phyloP scores from a whole-genome alignment of 1,140 invertebrate genomes.

The Bombyx mandarina region DNA sequence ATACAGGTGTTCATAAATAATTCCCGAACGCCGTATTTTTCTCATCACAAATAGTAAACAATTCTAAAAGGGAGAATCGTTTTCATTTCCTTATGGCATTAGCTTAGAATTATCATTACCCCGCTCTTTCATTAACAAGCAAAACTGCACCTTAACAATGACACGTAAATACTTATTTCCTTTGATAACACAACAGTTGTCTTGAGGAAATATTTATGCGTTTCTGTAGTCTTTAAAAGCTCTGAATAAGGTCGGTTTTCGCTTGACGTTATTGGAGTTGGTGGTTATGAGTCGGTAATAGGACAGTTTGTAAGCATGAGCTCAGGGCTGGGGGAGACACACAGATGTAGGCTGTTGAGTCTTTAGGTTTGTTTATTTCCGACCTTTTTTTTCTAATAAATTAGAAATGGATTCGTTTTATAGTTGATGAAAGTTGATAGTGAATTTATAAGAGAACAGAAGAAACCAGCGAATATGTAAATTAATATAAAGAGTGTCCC shows the following conservation, averaged over 20 bases:
- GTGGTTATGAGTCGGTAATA: conserved; percentile 52
- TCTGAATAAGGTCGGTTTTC: conserved; percentile 1
- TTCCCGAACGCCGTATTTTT: conserved; percentile 6
- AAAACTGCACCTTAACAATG: conserved; percentile 19
- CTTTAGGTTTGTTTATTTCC: conserved; percentile 7
- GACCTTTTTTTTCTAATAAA: not conserved
- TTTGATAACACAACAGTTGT: conserved; percentile 4
- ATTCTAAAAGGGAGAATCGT: conserved; percentile 41
- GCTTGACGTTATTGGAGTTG: not conserved
- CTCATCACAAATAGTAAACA: conserved; percentile 20
- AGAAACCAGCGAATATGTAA: no score
- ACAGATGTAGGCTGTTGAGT: conserved; percentile 58
- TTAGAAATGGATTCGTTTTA: no score
- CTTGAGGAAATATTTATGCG: not conserved
- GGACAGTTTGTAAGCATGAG: conserved; percentile 70
- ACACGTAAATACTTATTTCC: not conserved
- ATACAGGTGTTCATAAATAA: conserved; percentile 3
- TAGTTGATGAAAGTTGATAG: no score
- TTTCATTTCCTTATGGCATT: conserved; percentile 53
- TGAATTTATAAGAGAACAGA: no score
- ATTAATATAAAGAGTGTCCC: no score
- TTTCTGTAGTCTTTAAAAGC: not conserved
- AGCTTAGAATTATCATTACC: conserved; percentile 57
- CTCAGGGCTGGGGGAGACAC: conserved; percentile 50
- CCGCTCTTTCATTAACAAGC: conserved; percentile 12